Base-by-base conservation (phyloP, 2,888 invertebrate species). In the Crepidodera aurea region DNA sequence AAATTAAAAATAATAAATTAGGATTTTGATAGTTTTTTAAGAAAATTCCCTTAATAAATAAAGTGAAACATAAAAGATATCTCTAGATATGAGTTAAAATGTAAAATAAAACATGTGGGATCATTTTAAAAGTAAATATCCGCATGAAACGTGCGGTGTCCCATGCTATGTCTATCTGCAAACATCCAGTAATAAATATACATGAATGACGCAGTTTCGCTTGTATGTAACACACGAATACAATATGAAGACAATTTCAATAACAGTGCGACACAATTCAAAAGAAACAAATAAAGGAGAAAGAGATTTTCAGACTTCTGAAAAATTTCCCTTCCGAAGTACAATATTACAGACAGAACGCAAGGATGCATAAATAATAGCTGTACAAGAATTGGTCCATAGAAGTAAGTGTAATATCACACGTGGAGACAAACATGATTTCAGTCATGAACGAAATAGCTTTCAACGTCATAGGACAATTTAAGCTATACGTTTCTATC, bases 171-270 rank as follows among this genome's bases (percentile, higher is more conserved):
- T 27, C 25, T 27, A 27, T 46, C n/a, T 27, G 13, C 18, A 27
- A 29, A 27, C 48, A 19, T 25, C 48, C 2, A 48, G 48, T 48
- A 48, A 48, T 48, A 48, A 56, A 48, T 37, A 48, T 46, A 48
- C 48, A 48, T 39, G 48, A 56, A 37, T 48, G 56, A 48, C 46
- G 18, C 15, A 32, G 16, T 16, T 12, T 39, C 56, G 56, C 56
- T 56, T 48, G 48, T 48, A 25, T 25, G 40, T 54, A 8, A 27
- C 40, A 54, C 42, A 39, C 37, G 56, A 22, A 27, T 48, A 46
- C 59, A 15, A 60, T 53, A 53, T 53, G 59, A 53, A 44, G 59
- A 60, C 59, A 53, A 60, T 46, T 60, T 60, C 60, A 60, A 60
- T 60, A 60, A 60, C 44, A 32, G 16, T 22, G 34, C 44, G 4